phyloP scores from a whole-genome alignment of 2,113 vertebrate species.

The Aptenodytes forsteri region DNA sequence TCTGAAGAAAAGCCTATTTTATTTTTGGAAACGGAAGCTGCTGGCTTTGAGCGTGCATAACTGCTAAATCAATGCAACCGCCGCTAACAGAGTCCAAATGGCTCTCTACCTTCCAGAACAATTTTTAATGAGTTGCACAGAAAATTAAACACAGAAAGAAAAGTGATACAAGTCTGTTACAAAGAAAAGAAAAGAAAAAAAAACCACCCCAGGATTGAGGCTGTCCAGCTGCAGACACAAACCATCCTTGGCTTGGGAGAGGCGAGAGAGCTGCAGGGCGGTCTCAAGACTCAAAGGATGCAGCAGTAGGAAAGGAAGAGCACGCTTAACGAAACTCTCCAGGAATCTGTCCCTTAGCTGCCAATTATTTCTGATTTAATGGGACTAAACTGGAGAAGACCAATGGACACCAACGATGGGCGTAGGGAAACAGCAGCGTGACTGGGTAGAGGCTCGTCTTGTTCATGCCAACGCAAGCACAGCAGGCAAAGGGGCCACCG shows the following conservation, averaged over 20 bases:
- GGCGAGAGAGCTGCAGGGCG: not conserved
- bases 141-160: not conserved
- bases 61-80: not conserved
- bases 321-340: not conserved
- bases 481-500: not conserved
- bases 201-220: not conserved
- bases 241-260: not conserved
- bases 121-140: not conserved
- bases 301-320: rapidly evolving
- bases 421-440: rapidly evolving
- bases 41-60: not conserved
- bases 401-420: rapidly evolving
- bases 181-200: not conserved
- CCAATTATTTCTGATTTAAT: not conserved
- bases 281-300: not conserved
- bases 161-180: not conserved
- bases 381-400: not conserved
- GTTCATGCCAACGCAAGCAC: not conserved
- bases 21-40: conserved; percentile 13
- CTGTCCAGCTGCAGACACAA: not conserved
- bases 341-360: not conserved
- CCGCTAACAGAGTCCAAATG: not conserved
- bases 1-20: not conserved
- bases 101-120: not conserved
- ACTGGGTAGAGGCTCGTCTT: not conserved